Evolutionary conservation across 1,140 invertebrate genomes (phyloP).

Genomic region (Anoplolepis gracilipes): DNA sequence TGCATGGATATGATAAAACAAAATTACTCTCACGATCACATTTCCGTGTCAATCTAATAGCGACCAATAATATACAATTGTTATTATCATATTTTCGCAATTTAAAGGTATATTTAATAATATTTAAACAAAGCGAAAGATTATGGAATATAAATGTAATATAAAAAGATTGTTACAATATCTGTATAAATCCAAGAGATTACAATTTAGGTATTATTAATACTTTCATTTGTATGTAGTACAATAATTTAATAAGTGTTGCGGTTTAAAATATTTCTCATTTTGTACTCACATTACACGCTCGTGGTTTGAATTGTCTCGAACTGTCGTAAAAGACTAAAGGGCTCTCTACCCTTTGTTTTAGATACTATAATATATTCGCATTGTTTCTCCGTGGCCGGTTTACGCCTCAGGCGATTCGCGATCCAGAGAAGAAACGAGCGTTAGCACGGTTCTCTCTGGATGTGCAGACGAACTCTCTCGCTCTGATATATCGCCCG

Average conservation of each 20-base stretch:
- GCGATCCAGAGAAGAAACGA: constrained; percentile 59
- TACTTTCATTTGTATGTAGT: neutral
- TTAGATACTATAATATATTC: constrained; percentile 76
- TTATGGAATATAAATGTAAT: neutral
- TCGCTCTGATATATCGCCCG: constrained; percentile 54
- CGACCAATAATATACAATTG: neutral
- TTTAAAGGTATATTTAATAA: neutral
- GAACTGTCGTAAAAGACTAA: constrained; percentile 63
- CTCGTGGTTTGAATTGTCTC: constrained; percentile 32
- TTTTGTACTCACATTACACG: neutral
- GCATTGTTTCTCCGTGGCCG: constrained; percentile 73
- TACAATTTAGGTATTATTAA: neutral
- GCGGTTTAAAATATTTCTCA: neutral
- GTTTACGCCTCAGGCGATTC: constrained; percentile 68
- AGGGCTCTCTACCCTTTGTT: constrained; percentile 65
- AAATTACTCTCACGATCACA: neutral
- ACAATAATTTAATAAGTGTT: neutral
- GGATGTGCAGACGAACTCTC: constrained; percentile 46
- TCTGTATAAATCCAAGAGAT: neutral
- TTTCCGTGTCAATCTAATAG: neutral
- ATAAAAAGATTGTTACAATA: neutral
- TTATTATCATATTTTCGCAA: neutral
- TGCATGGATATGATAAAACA: neutral
- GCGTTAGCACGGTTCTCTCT: constrained; percentile 37
- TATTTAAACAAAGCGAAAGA: neutral